phyloP scores from a whole-genome alignment of 2,797 vertebrate genomes.

The Emys orbicularis region DNA sequence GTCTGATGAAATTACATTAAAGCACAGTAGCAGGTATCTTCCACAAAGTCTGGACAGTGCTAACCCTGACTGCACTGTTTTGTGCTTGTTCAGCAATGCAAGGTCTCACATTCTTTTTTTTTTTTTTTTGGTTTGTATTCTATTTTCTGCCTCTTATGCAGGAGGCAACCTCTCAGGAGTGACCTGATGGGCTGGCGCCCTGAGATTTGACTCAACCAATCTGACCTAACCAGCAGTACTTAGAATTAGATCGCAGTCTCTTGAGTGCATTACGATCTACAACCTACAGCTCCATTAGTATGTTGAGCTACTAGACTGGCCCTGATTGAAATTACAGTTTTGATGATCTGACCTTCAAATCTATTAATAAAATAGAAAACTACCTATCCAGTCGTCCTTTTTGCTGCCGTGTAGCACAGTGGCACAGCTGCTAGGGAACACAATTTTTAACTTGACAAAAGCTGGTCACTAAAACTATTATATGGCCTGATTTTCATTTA shows the following conservation, averaged over 20 bases:
- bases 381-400: constrained; percentile 59
- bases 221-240: constrained; percentile 64
- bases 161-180: constrained; percentile 20
- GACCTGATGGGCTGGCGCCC: constrained; percentile 19
- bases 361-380: constrained; percentile 75
- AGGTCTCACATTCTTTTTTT: background rate
- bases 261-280: constrained; percentile 55
- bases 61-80: constrained; percentile 54
- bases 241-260: constrained; percentile 73
- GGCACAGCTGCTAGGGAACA: constrained; percentile 30
- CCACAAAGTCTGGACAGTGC: background rate
- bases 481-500: background rate
- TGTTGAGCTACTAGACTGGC: constrained; percentile 60
- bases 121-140: background rate
- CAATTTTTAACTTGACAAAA: constrained; percentile 16
- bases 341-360: constrained; percentile 74
- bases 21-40: constrained; percentile 44
- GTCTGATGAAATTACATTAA: constrained; percentile 58
- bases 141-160: constrained; percentile 40
- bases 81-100: constrained; percentile 55
- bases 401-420: constrained; percentile 21
- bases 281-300: constrained; percentile 55
- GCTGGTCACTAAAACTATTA: background rate
- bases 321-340: constrained; percentile 78
- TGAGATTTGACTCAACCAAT: constrained; percentile 66